phyloP scores from a whole-genome alignment of 2,113 vertebrate species.

The Petrocephalus microphthalmus region DNA sequence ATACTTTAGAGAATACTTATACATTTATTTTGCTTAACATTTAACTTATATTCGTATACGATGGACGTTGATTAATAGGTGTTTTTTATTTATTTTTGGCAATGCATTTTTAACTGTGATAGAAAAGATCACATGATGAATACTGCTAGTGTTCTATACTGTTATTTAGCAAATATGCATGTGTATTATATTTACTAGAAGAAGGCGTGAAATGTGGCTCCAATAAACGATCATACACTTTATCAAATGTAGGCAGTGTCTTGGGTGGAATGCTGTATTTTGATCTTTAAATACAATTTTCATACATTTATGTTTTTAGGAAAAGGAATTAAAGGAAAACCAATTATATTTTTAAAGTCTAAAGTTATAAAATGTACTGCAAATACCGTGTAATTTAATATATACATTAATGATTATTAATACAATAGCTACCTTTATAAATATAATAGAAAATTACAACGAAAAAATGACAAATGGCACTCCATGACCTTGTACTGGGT shows the following conservation, averaged over 20 bases:
- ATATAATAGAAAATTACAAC: background rate
- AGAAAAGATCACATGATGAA: background rate
- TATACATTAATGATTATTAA: background rate
- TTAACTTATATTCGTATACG: background rate
- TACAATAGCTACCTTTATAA: background rate
- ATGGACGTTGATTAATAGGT: background rate
- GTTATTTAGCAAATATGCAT: background rate
- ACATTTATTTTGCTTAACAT: background rate
- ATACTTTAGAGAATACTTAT: background rate
- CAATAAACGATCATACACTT: background rate
- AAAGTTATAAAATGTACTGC: background rate
- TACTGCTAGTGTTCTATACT: background rate
- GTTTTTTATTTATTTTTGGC: background rate
- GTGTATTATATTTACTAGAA: background rate
- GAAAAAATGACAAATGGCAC: background rate
- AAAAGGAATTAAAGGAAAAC: background rate
- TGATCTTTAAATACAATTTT: background rate
- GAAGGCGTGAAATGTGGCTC: background rate
- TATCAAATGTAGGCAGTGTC: background rate
- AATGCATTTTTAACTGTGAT: background rate
- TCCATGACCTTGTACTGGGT: background rate
- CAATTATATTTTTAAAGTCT: background rate
- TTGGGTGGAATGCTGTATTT: background rate
- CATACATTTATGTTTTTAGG: background rate
- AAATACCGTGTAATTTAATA: background rate